Percentiles rank a stretch among this genome's conserved stretches.
These are phyloP conservation scores for Hydropsyche betteni DNA, from an alignment of 2,888 invertebrate genomes.

Conservation along the genomic window DNA sequence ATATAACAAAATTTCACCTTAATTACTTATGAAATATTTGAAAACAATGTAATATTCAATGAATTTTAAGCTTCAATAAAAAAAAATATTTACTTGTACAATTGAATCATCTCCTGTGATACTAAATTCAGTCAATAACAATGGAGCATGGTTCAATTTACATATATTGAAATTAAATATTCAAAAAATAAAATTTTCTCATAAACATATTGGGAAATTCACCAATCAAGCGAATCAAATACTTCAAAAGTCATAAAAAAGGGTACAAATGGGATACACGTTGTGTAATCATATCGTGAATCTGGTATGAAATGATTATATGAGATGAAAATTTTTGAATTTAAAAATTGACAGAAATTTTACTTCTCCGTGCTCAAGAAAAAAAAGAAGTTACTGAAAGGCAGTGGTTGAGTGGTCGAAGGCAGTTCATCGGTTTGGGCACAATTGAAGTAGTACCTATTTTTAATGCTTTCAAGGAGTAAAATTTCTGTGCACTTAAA, in stretches of 20 bases:
- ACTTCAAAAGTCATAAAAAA: too few relatives aligned
- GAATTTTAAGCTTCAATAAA: conserved; percentile 6
- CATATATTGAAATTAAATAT: background rate
- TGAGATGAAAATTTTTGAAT: background rate
- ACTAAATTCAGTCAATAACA: conserved; percentile 29
- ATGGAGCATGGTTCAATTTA: conserved; percentile 1
- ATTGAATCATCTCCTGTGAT: conserved; percentile 9
- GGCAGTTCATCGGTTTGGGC: conserved; percentile 20
- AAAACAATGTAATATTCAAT: conserved; percentile 1
- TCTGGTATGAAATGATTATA: background rate
- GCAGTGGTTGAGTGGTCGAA: conserved; percentile 29
- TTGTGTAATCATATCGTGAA: background rate
- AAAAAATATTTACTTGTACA: background rate
- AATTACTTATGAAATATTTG: conserved; percentile 11
- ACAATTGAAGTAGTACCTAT: conserved; percentile 5
- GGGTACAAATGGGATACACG: too few relatives aligned
- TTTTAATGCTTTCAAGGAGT: background rate
- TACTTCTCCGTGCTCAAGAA: background rate
- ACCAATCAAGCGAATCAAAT: too few relatives aligned
- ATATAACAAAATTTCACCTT: conserved; percentile 12
- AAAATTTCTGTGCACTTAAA: background rate
- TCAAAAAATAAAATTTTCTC: background rate
- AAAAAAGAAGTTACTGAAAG: background rate
- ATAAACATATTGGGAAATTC: background rate
- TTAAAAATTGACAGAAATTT: background rate